Percentiles rank a stretch among this genome's conserved stretches.
phyloP scores from a whole-genome alignment of 2,888 invertebrate species.

The Phrixothrix hirtus region DNA sequence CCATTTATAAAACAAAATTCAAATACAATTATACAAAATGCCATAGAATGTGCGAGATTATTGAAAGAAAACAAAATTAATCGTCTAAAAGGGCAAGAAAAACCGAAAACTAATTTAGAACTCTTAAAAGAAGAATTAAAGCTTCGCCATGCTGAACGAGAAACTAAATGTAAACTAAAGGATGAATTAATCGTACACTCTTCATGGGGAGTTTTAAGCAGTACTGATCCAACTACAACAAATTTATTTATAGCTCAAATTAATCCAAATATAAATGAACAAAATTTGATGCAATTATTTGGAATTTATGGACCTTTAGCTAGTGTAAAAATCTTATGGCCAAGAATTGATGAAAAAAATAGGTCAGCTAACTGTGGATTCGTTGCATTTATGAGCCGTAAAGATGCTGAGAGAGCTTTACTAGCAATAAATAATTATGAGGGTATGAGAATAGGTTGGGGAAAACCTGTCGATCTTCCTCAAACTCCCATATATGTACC shows the following conservation, averaged over 20 bases:
- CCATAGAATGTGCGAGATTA: conserved; percentile 68
- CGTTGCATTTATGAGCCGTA: conserved; percentile 98
- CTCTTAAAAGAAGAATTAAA: conserved; percentile 96
- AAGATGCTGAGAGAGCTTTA: conserved; percentile 91
- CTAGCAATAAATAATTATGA: conserved; percentile 83
- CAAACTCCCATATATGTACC: conserved; percentile 96
- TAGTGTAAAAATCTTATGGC: conserved; percentile 99
- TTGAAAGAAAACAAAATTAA: conserved; percentile 64
- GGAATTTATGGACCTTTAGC: conserved; percentile 96
- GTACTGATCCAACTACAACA: conserved; percentile 92
- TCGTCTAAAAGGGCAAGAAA: conserved; percentile 69
- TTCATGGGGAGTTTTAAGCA: conserved; percentile 61
- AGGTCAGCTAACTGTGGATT: conserved; percentile 95
- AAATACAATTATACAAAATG: conserved; percentile 63
- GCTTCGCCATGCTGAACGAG: conserved; percentile 90
- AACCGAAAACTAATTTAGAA: conserved; percentile 95
- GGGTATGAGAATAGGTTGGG: conserved; percentile 96
- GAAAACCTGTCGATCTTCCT: conserved; percentile 93
- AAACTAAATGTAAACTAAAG: conserved; percentile 86
- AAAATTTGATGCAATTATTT: conserved; percentile 94
- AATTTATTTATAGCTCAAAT: conserved; percentile 97
- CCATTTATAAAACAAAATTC: conserved; percentile 66
- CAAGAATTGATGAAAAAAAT: conserved; percentile 91
- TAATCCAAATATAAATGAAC: conserved; percentile 91
- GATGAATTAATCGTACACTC: conserved; percentile 57